A percentile compares a stretch with the other conserved stretches of the same genome.
These are phyloP conservation scores for Heterodera carotae DNA, from an alignment of 1,140 invertebrate genomes.

Conservation along the genomic window DNA sequence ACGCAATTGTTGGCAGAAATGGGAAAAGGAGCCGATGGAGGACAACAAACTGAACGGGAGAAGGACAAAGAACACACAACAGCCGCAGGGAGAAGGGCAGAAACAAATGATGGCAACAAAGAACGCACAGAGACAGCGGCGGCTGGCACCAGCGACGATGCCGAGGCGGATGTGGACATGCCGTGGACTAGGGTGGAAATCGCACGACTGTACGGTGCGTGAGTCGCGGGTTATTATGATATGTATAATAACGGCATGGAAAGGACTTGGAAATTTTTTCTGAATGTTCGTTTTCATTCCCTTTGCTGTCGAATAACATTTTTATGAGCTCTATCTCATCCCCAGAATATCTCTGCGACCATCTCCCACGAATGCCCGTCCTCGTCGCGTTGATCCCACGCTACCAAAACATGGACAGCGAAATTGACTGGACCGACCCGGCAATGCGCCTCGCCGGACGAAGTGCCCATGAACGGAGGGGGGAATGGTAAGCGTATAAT, in stretches of 20 bases:
- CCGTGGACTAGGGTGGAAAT: constrained; percentile 19
- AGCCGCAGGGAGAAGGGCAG: neutral
- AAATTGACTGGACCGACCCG: constrained; percentile 26
- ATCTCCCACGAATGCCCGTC: constrained; percentile 25
- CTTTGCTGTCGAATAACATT: too few species aligned
- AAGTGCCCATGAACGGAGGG: neutral
- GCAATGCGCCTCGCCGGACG: constrained; percentile 10
- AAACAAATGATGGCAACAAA: neutral
- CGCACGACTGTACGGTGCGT: constrained; percentile 25
- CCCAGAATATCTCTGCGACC: constrained; percentile 24
- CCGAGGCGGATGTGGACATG: neutral
- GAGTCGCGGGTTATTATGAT: too few species aligned
- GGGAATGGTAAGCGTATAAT: constrained; percentile 23
- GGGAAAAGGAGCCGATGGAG: neutral
- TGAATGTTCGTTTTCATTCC: too few species aligned
- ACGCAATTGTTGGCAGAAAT: neutral
- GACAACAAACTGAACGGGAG: neutral
- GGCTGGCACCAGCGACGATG: neutral
- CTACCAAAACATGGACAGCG: constrained; percentile 15
- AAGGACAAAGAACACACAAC: neutral
- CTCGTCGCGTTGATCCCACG: constrained; percentile 28
- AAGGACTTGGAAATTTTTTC: too few species aligned
- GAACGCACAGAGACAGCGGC: neutral
- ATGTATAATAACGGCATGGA: too few species aligned
- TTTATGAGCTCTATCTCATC: constrained; percentile 11